Base-by-base conservation (phyloP, 2,113 vertebrate species). In the Onychorhynchus coronatus region DNA sequence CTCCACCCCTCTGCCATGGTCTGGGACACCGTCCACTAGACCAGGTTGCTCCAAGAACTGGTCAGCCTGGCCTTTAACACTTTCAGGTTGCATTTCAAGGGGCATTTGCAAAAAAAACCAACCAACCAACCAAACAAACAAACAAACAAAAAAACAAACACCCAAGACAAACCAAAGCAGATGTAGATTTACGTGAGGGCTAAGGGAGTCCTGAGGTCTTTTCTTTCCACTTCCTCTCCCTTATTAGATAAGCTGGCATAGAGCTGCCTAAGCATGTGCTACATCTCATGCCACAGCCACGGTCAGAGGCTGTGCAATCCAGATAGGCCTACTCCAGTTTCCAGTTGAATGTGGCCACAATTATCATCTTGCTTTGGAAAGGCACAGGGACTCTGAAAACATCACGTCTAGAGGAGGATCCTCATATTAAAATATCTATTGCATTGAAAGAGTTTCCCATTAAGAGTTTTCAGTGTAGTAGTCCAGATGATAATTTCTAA, bases 351-450 rank as follows among this genome's bases (percentile, higher is more conserved):
- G 16, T 46, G 58, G 74, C 56, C 62, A 56, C 8, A 2, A 65
- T 70, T 44, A 68, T 61, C 82, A 89, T 41, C 53, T 85, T 65
- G 47, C 71, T 96, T 80, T 73, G 75, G 53, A 70, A 88, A 82
- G 47, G 70, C 56, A 59, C 35, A 58, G 39, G 23, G 39, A 42
- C 18, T 11, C 58, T 87, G 52, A 27, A 70, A 93, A 35, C 33
- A 52, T 13, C 2, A 8, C 0, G 0, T 27, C 28, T 86, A 33
- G 63, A 67, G 79, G 27, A 17, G 11, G 25, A 11, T 86, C 33
- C 42, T 83, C 13, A 20, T 23, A 14, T 14, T 19, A 75, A 94
- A 52, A 53, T 31, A 75, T 17, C n/a, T 76, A 15, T 41, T 68
- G 33, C 37, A 52, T 0, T 44, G 37, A 78, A 65, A 0, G 0